phyloP scores from a whole-genome alignment of 2,797 vertebrate genomes.

The Mus minutoides region DNA sequence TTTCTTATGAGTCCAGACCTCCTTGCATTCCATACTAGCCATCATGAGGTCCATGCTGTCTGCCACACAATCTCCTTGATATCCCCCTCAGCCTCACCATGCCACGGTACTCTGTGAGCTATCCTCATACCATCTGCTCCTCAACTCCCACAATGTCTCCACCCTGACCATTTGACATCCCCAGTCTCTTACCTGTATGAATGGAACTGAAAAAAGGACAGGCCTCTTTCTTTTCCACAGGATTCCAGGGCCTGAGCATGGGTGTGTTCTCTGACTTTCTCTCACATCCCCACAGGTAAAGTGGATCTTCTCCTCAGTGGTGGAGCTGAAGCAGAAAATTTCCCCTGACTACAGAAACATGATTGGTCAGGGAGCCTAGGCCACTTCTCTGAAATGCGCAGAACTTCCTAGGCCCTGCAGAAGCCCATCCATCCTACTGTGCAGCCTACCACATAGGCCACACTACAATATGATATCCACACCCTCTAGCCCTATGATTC shows the following conservation, averaged over 20 bases:
- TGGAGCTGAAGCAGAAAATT: too few species aligned
- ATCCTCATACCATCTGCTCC: background rate
- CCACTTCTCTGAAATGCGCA: accelerated
- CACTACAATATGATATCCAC: too few species aligned
- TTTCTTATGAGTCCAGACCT: background rate
- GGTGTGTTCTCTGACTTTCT: background rate
- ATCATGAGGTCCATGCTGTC: too few species aligned
- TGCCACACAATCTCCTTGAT: accelerated
- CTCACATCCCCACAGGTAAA: background rate
- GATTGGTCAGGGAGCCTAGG: too few species aligned
- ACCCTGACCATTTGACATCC: background rate
- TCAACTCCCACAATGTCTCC: too few species aligned
- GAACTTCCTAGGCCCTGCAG: accelerated
- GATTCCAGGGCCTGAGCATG: accelerated
- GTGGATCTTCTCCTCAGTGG: too few species aligned
- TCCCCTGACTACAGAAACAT: too few species aligned
- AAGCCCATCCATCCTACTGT: background rate
- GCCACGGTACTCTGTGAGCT: too few species aligned
- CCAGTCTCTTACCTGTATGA: background rate
- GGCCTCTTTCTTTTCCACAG: background rate
- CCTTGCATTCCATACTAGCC: too few species aligned
- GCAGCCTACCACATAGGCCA: background rate
- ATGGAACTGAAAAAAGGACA: too few species aligned
- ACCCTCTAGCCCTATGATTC: background rate
- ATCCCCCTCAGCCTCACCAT: background rate